Evolutionary conservation across 1,140 invertebrate species (phyloP).

Genomic region (Cydia splendana): DNA sequence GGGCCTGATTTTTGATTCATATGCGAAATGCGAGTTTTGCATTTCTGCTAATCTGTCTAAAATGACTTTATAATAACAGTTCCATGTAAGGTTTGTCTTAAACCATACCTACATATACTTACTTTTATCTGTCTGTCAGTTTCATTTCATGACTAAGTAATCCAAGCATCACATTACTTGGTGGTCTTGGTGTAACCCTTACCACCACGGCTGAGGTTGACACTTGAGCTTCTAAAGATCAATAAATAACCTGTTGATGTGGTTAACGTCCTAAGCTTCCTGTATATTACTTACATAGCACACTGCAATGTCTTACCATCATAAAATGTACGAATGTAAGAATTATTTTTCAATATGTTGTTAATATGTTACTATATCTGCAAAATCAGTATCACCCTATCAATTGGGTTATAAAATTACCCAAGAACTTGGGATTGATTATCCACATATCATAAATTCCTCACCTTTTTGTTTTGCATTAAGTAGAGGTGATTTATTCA

Average conservation of each 20-base stretch:
- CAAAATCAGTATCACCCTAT: too few relatives aligned
- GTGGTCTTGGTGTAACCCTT: not conserved
- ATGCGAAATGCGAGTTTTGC: too few relatives aligned
- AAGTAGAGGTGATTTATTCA: too few relatives aligned
- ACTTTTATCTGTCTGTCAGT: not conserved
- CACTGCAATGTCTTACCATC: not conserved
- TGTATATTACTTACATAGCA: not conserved
- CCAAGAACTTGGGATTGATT: too few relatives aligned
- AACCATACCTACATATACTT: not conserved
- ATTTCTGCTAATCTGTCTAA: too few relatives aligned
- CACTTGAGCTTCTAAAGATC: constrained; percentile 24
- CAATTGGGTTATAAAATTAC: too few relatives aligned
- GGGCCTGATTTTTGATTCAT: too few relatives aligned
- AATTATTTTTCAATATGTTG: too few relatives aligned
- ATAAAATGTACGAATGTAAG: not conserved
- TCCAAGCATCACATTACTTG: constrained; percentile 21
- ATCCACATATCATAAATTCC: too few relatives aligned
- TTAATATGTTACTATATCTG: too few relatives aligned
- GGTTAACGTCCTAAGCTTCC: constrained; percentile 26
- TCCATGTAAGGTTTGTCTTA: not conserved
- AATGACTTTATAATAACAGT: too few relatives aligned
- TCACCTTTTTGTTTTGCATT: too few relatives aligned
- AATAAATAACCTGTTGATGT: constrained; percentile 31
- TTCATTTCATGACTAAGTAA: not conserved
- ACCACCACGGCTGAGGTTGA: constrained; percentile 23